Percentiles rank a stretch among this genome's conserved stretches.
Evolutionary conservation across 2,797 vertebrate species (phyloP).

Genomic region (Epinephelus coioides): DNA sequence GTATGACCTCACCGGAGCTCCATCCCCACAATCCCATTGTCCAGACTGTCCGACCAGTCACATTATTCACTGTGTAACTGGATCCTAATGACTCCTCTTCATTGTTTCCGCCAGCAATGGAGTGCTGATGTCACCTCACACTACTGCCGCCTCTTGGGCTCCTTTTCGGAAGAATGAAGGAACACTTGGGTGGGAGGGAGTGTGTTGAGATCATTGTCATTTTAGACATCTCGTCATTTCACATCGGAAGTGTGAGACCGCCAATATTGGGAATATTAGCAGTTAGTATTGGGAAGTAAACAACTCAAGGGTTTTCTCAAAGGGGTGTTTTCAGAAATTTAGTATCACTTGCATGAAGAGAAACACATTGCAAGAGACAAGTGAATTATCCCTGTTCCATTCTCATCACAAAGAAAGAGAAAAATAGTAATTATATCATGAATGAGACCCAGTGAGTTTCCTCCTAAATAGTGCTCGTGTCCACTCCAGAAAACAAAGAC

Average conservation of each 20-base stretch:
- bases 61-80: constrained; percentile 77
- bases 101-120: constrained; percentile 73
- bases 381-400: too few relatives aligned
- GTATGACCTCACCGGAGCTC: constrained; percentile 79
- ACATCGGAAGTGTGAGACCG: constrained; percentile 18
- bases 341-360: background rate
- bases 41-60: constrained; percentile 54
- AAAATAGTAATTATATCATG: too few relatives aligned
- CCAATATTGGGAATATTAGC: background rate
- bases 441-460: too few relatives aligned
- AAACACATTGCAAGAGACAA: background rate
- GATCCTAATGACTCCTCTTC: constrained; percentile 80
- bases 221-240: constrained; percentile 33
- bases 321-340: background rate
- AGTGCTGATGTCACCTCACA: constrained; percentile 80
- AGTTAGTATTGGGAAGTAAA: background rate
- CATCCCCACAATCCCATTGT: constrained; percentile 63
- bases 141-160: constrained; percentile 67
- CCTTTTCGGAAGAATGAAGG: constrained; percentile 54
- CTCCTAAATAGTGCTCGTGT: too few relatives aligned
- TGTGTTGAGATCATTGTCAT: constrained; percentile 65
- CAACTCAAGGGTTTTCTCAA: background rate
- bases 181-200: constrained; percentile 32
- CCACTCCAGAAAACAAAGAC: too few relatives aligned
- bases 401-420: too few relatives aligned